Conservation (phyloP, 2,113 vertebrate species). For the Sebastes fasciatus region DNA sequence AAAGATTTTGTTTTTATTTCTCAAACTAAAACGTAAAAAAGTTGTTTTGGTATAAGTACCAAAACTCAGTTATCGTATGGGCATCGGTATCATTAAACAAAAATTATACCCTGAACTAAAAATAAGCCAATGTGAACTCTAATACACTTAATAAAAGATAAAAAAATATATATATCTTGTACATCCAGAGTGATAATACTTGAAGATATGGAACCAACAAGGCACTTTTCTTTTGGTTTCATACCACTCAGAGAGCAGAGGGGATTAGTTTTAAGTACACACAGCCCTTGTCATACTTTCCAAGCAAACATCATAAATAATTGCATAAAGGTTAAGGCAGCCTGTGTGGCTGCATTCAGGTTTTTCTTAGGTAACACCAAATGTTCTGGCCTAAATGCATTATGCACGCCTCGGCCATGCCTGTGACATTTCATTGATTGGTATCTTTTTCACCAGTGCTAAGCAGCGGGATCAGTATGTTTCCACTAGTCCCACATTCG, state of each 20-base stretch:
- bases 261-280: not conserved
- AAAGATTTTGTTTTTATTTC: not conserved
- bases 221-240: not conserved
- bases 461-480: conserved; percentile 67
- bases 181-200: not conserved
- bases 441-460: conserved; percentile 69
- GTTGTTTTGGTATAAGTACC: not conserved
- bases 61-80: not conserved
- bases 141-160: not conserved
- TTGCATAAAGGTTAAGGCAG: conserved; percentile 36
- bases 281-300: conserved; percentile 14
- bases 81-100: not conserved
- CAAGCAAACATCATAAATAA: conserved; percentile 47
- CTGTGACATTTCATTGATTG: conserved; percentile 70
- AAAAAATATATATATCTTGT: not conserved
- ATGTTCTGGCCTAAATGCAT: conserved; percentile 65
- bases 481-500: conserved; percentile 60
- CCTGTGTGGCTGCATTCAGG: conserved; percentile 33
- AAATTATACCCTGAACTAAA: not conserved
- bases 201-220: not conserved
- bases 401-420: conserved; percentile 57
- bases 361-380: conserved; percentile 51
- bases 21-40: not conserved
- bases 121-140: not conserved
- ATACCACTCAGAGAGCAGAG: not conserved